phyloP scores from a whole-genome alignment of 1,140 invertebrate genomes.

The Leptinotarsa texana region DNA sequence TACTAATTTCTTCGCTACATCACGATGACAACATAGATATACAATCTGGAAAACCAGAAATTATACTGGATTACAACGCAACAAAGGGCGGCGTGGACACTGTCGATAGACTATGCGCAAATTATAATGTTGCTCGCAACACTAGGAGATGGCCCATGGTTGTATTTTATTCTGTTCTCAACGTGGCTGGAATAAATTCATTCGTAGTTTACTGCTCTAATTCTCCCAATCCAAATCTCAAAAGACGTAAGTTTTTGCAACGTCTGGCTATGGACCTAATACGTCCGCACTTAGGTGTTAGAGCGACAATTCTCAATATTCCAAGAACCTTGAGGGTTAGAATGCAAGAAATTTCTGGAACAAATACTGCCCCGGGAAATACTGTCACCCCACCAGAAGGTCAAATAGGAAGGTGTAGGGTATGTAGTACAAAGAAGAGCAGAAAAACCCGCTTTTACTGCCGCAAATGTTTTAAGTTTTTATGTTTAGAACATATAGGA shows the following conservation, averaged over 20 bases:
- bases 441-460: conserved; percentile 13
- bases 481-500: conserved; percentile 15
- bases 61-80: conserved; percentile 24
- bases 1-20: conserved; percentile 49
- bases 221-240: conserved; percentile 3
- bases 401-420: conserved; percentile 8
- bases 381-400: not conserved
- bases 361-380: conserved; percentile 2
- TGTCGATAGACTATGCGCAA: conserved; percentile 22
- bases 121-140: conserved; percentile 23
- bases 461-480: conserved; percentile 20
- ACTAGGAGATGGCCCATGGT: conserved; percentile 28
- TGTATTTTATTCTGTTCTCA: conserved; percentile 24
- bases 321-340: not conserved
- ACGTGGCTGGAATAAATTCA: conserved; percentile 27
- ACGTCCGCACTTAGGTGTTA: not conserved
- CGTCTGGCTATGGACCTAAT: not conserved
- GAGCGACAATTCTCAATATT: not conserved
- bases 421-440: conserved; percentile 10
- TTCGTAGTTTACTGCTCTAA: conserved; percentile 22
- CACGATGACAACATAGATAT: conserved; percentile 40
- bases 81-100: conserved; percentile 25
- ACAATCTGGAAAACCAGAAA: conserved; percentile 47
- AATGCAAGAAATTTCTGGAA: conserved; percentile 5
- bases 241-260: not conserved